Conservation (phyloP, 2,797 vertebrate genomes). For the Tokudaia tokunoshimensis region DNA sequence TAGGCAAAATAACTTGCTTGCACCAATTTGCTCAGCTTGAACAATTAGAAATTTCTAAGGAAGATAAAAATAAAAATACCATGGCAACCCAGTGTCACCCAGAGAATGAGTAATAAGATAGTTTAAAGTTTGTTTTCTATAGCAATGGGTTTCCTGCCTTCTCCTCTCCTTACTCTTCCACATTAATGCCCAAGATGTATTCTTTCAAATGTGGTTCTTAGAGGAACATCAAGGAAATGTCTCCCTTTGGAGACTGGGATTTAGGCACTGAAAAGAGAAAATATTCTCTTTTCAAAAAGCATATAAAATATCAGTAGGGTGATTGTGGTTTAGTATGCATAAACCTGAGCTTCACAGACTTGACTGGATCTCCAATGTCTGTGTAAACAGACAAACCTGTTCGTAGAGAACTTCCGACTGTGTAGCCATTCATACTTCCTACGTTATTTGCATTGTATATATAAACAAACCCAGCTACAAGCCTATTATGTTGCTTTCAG, state of each 20-base stretch:
- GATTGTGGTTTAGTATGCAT: constrained; percentile 14
- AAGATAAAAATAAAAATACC: constrained; percentile 62
- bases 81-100: constrained; percentile 16
- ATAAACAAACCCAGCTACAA: constrained; percentile 65
- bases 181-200: constrained; percentile 34
- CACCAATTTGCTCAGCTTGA: constrained; percentile 55
- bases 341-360: constrained; percentile 13
- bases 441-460: not conserved
- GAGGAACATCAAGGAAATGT: constrained; percentile 39
- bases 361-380: constrained; percentile 57
- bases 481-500: constrained; percentile 29
- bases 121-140: constrained; percentile 36
- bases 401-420: constrained; percentile 29
- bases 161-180: constrained; percentile 34
- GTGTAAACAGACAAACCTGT: constrained; percentile 53
- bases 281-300: constrained; percentile 54
- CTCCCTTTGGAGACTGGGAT: constrained; percentile 7
- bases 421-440: constrained; percentile 54
- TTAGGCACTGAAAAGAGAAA: constrained; percentile 57
- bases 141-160: constrained; percentile 6
- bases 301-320: constrained; percentile 33
- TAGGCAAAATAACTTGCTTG: constrained; percentile 16
- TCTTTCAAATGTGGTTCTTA: constrained; percentile 35
- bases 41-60: constrained; percentile 62
- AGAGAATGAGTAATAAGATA: constrained; percentile 45